Percentiles rank a stretch among this genome's conserved stretches.
phyloP scores from a whole-genome alignment of 2,888 invertebrate genomes.

The Thecophora atra region DNA sequence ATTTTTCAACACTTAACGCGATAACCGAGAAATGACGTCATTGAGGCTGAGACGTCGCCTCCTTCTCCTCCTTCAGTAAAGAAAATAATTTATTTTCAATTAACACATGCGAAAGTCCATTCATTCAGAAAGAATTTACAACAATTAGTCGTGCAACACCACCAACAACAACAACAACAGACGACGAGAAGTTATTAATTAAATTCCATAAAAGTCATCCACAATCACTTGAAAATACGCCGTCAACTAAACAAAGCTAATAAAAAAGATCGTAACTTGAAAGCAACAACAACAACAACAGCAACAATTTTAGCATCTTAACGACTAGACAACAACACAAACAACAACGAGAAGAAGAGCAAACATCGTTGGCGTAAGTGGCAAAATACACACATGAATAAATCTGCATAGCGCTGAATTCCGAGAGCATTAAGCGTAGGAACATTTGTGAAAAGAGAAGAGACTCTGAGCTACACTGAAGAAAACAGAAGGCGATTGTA shows the following conservation, averaged over 20 bases:
- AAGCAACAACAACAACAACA: not conserved
- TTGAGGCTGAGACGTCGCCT: not conserved
- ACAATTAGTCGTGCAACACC: conserved; percentile 32
- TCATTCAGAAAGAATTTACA: conserved; percentile 21
- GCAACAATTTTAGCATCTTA: not conserved
- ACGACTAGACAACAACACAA: too few relatives aligned
- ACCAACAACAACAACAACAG: conserved; percentile 30
- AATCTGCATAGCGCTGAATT: not conserved
- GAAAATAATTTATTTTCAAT: conserved; percentile 55
- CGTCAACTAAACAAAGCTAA: conserved; percentile 14
- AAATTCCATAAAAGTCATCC: conserved; percentile 8
- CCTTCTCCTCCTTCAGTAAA: not conserved
- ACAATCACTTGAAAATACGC: conserved; percentile 16
- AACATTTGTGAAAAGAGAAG: too few relatives aligned
- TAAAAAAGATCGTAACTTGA: not conserved
- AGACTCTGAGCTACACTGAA: not conserved
- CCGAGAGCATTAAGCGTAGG: too few relatives aligned
- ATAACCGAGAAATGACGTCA: conserved; percentile 32
- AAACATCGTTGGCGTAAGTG: not conserved
- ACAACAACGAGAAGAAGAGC: not conserved
- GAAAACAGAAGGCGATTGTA: too few relatives aligned
- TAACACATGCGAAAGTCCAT: conserved; percentile 42
- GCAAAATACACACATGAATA: not conserved
- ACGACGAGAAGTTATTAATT: conserved; percentile 15
- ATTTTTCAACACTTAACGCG: conserved; percentile 17